Conservation (phyloP, 1,140 invertebrate species). For the Andricus grossulariae region DNA sequence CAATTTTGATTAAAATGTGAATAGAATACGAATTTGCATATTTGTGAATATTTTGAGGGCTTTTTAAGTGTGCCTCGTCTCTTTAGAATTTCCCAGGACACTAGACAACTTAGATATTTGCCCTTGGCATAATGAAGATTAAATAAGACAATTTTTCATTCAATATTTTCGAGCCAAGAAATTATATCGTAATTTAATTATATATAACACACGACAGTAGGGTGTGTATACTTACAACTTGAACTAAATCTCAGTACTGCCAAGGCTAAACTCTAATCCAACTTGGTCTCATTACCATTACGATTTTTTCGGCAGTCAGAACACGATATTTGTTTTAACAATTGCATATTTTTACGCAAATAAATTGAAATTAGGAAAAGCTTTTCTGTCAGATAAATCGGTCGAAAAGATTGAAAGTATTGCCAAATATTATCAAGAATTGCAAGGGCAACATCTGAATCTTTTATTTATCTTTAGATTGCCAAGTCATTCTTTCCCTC, state of each 20-base stretch:
- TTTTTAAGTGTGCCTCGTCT: background rate
- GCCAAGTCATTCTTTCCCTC: slow-evolving; percentile 67
- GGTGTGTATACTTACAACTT: slow-evolving; percentile 1
- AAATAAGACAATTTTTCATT: slow-evolving; percentile 12
- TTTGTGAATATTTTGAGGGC: too few species aligned
- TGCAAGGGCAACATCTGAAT: slow-evolving; percentile 37
- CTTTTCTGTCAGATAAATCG: background rate
- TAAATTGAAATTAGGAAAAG: background rate
- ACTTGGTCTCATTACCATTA: slow-evolving; percentile 21
- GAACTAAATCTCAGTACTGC: slow-evolving; percentile 10
- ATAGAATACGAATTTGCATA: too few species aligned
- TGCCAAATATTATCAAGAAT: slow-evolving; percentile 18
- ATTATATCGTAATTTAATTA: slow-evolving; percentile 12
- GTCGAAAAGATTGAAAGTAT: background rate
- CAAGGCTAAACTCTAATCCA: slow-evolving; percentile 12
- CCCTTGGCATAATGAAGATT: background rate
- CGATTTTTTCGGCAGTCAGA: slow-evolving; percentile 1
- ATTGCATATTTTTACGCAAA: background rate
- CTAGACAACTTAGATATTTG: background rate
- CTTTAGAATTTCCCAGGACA: background rate
- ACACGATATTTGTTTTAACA: background rate
- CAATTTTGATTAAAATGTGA: too few species aligned
- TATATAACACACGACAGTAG: background rate
- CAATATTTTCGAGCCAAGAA: slow-evolving; percentile 21
- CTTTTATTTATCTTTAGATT: slow-evolving; percentile 68